Percentiles rank a stretch among this genome's conserved stretches.
phyloP scores from a whole-genome alignment of 2,113 vertebrate genomes.

The Anarhynchus alexandrinus region DNA sequence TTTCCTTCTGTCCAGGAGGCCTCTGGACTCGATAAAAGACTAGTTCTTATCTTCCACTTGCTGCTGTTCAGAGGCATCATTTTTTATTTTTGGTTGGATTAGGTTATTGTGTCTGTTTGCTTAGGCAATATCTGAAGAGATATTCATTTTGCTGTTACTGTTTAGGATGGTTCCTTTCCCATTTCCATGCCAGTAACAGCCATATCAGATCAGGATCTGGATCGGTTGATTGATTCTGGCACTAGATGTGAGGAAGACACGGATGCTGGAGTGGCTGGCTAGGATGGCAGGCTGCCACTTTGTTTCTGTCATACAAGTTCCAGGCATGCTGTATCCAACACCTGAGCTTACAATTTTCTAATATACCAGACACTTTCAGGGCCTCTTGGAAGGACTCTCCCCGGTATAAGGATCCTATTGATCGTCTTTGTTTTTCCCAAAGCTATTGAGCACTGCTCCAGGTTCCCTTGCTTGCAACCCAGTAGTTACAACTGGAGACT shows the following conservation, averaged over 20 bases:
- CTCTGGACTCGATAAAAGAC: background rate
- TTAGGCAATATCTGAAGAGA: background rate
- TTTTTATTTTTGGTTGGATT: slow-evolving; percentile 20
- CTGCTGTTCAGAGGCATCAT: slow-evolving; percentile 12
- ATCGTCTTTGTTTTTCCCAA: background rate
- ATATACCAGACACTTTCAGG: background rate
- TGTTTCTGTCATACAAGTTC: background rate
- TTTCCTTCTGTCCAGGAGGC: slow-evolving; percentile 47
- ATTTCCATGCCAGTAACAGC: background rate
- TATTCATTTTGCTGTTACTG: background rate
- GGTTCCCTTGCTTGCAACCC: background rate
- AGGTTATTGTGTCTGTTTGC: background rate
- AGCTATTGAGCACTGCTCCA: background rate
- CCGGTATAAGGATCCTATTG: background rate
- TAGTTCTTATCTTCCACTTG: slow-evolving; percentile 33
- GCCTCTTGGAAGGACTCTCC: background rate
- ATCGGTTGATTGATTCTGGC: background rate
- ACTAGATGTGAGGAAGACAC: background rate
- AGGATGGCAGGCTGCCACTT: background rate
- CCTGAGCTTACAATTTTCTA: background rate
- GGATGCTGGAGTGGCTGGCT: background rate
- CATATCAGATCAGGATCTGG: background rate
- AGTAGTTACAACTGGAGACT: background rate
- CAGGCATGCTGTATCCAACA: background rate
- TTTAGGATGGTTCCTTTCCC: background rate